Evolutionary conservation across 2,888 invertebrate species (phyloP), one percentile per base, ranked within the genome.

Genomic region (Brachycybe producta): DNA sequence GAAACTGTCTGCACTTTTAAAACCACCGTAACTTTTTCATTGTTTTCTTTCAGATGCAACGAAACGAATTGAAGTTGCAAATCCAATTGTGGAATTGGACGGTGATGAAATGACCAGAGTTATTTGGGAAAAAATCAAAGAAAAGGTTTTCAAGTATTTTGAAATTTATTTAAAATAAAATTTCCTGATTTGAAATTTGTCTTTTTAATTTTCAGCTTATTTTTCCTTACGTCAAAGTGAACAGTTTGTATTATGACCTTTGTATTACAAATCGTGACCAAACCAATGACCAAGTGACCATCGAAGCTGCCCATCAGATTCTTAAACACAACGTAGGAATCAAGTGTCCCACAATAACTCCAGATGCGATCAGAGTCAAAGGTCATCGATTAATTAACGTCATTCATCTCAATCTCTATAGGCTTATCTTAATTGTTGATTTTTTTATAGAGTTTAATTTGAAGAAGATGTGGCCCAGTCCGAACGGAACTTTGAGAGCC

Each of bases 41-140:
- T n/a, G n/a, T n/a, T n/a, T n/a, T n/a, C n/a, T n/a, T n/a, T n/a
- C 7, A 51, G 53, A 40, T 47, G 21, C 52, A 17, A 35, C 40
- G 1, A 72, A 73, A 55, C 70, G 80, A 57, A 78, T 82, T 60
- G 73, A 75, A 60, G 80, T 76, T 13, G 69, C 74, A 48, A 79
- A 80, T 47, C 80, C 85, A 1, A 76, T 90, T 48, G 88, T 88
- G 57, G 90, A 90, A 65, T 78, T 88, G 74, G 87, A 88, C 69
- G 88, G 90, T 54, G 88, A 90, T 72, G 88, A 90, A 70, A 88
- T 90, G 88, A 88, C 88, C 7, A 75, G 87, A 55, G 85, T 90
- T 57, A 87, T 90, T 60, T 90, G 88, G 84, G 78, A 80, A 56
- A 83, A 82, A 68, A 88, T 90, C 63, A 90, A 90, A 68, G 83